A percentile compares a stretch with the other conserved stretches of the same genome.
Conservation (phyloP, 2,888 invertebrate species). For the Amphipoea lucens region DNA sequence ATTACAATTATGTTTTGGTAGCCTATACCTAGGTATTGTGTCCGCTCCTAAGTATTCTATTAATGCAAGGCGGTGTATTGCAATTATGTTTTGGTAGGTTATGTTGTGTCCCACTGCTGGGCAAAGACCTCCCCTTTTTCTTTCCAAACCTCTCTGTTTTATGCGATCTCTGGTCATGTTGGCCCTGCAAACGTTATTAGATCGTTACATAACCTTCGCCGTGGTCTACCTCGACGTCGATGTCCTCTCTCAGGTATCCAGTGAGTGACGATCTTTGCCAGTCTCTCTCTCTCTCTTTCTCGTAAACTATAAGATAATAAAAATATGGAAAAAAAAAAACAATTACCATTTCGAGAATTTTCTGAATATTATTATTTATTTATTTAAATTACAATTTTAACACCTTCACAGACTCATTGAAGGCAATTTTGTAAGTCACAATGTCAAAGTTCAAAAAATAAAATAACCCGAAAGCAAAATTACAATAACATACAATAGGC, state of each 20-base stretch:
- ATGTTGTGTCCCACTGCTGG: too few species aligned
- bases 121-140: too few species aligned
- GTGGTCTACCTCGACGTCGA: neutral
- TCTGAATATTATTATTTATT: neutral
- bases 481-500: neutral
- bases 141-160: too few species aligned
- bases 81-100: too few species aligned
- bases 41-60: too few species aligned
- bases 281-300: neutral
- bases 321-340: neutral
- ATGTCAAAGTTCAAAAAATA: neutral
- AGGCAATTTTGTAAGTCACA: neutral
- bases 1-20: too few species aligned
- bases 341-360: neutral
- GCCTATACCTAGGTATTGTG: too few species aligned
- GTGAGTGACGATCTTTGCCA: neutral
- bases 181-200: neutral
- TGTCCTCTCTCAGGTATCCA: neutral
- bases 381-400: slow-evolving; percentile 1
- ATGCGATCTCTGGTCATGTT: neutral
- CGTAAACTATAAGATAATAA: neutral
- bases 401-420: neutral
- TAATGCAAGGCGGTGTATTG: too few species aligned
- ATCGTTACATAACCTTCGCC: neutral
- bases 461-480: neutral